Evolutionary conservation across 1,140 invertebrate genomes (phyloP).

Genomic region (Episyrphus balteatus): DNA sequence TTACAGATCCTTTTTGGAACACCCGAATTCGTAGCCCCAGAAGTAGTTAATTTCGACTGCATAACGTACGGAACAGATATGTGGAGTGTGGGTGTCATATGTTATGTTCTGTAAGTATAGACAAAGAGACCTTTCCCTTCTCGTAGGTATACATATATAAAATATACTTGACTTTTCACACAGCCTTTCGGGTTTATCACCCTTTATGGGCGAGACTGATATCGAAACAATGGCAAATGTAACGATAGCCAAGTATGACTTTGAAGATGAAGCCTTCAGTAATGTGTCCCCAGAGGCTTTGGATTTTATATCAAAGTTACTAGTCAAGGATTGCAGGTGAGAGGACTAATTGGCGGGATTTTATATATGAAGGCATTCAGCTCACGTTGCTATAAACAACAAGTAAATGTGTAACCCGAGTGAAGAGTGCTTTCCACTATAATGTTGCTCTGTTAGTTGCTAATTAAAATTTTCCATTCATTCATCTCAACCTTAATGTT

Average conservation of each 20-base stretch:
- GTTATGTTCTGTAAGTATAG: constrained; percentile 89
- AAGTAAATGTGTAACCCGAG: no score
- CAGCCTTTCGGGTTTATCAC: constrained; percentile 91
- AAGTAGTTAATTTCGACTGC: constrained; percentile 96
- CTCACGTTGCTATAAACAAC: no score
- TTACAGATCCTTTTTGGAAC: constrained; percentile 86
- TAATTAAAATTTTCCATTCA: not conserved
- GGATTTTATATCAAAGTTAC: constrained; percentile 79
- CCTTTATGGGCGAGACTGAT: constrained; percentile 96
- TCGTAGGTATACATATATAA: not conserved
- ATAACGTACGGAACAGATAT: constrained; percentile 92
- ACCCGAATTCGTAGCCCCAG: constrained; percentile 95
- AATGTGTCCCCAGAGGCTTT: constrained; percentile 85
- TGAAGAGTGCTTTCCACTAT: not conserved
- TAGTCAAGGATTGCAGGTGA: constrained; percentile 87
- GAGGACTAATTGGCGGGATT: constrained; percentile 16
- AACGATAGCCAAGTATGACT: constrained; percentile 88
- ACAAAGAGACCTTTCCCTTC: no score
- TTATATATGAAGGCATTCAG: no score
- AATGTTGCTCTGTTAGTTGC: not conserved
- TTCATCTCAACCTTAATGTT: constrained; percentile 1
- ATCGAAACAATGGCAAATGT: constrained; percentile 96
- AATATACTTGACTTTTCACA: not conserved
- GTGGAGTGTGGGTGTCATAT: constrained; percentile 97
- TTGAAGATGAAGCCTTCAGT: constrained; percentile 87